Percentiles rank a stretch among this genome's conserved stretches.
These are phyloP conservation scores for Thalassoma bifasciatum DNA, from an alignment of 2,113 vertebrate species.

Conservation along the genomic window DNA sequence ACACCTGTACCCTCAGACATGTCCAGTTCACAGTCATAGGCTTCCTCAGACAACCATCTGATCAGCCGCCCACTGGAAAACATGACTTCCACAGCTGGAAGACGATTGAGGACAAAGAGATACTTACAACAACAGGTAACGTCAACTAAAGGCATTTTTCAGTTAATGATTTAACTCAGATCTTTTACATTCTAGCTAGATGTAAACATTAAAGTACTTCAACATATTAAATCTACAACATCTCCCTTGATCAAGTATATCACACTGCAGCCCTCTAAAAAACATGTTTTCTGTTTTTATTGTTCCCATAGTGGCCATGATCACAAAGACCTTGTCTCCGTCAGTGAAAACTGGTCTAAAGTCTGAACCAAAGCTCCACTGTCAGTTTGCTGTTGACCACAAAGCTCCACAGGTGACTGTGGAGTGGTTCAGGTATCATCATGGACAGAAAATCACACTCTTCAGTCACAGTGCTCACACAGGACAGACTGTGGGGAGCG, in stretches of 20 bases:
- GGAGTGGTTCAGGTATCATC: slow-evolving; percentile 70
- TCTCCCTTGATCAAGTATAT: too few species aligned
- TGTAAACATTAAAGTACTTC: background rate
- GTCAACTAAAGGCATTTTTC: too few species aligned
- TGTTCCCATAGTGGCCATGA: slow-evolving; percentile 75
- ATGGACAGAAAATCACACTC: slow-evolving; percentile 60
- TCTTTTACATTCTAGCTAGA: too few species aligned
- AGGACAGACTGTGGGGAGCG: slow-evolving; percentile 37
- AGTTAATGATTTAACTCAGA: too few species aligned
- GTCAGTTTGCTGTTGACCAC: slow-evolving; percentile 80
- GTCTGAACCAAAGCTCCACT: slow-evolving; percentile 72
- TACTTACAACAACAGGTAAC: slow-evolving; percentile 75
- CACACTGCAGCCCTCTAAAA: too few species aligned
- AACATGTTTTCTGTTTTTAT: background rate
- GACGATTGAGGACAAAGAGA: slow-evolving; percentile 67
- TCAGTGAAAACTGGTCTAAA: slow-evolving; percentile 63
- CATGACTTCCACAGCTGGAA: slow-evolving; percentile 48
- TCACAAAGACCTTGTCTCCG: slow-evolving; percentile 72
- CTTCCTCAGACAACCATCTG: slow-evolving; percentile 77
- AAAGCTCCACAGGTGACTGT: slow-evolving; percentile 45
- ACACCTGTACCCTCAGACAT: slow-evolving; percentile 75
- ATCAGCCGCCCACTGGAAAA: slow-evolving; percentile 25
- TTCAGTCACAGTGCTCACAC: slow-evolving; percentile 63
- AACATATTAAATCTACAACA: background rate
- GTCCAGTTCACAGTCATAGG: slow-evolving; percentile 57